phyloP scores from a whole-genome alignment of 2,888 invertebrate genomes.

The Geotrupes spiniger region DNA sequence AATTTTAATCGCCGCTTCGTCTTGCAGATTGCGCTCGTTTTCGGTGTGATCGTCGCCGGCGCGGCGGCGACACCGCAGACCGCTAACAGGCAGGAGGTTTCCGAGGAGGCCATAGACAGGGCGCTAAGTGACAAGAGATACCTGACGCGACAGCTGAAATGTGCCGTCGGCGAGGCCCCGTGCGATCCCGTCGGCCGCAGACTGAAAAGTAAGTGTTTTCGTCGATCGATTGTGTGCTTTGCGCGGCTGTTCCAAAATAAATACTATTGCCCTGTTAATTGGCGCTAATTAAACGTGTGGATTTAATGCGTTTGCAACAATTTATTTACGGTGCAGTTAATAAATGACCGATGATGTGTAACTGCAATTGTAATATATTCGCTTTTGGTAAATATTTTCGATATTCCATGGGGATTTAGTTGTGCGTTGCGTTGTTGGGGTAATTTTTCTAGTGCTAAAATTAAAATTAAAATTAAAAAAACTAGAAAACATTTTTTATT shows the following conservation, averaged over 20 bases:
- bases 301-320: no score
- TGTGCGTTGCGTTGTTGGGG: no score
- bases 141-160: constrained; percentile 68
- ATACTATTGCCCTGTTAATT: not conserved
- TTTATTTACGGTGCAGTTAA: no score
- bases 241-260: not conserved
- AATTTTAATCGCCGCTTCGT: constrained; percentile 10
- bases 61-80: constrained; percentile 23
- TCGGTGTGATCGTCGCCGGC: constrained; percentile 15
- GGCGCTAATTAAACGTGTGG: no score
- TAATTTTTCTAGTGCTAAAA: no score
- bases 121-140: constrained; percentile 70
- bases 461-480: no score
- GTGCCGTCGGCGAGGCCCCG: constrained; percentile 69
- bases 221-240: not conserved
- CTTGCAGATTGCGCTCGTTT: constrained; percentile 25
- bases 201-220: constrained; percentile 62
- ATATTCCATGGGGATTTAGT: no score
- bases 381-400: no score
- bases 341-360: no score
- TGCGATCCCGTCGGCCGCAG: constrained; percentile 72
- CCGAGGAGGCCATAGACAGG: constrained; percentile 65
- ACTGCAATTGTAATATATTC: no score
- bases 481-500: no score
- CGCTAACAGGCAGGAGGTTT: constrained; percentile 50